Conservation (phyloP, 2,888 invertebrate species). For the Meiosimyza decipiens region DNA sequence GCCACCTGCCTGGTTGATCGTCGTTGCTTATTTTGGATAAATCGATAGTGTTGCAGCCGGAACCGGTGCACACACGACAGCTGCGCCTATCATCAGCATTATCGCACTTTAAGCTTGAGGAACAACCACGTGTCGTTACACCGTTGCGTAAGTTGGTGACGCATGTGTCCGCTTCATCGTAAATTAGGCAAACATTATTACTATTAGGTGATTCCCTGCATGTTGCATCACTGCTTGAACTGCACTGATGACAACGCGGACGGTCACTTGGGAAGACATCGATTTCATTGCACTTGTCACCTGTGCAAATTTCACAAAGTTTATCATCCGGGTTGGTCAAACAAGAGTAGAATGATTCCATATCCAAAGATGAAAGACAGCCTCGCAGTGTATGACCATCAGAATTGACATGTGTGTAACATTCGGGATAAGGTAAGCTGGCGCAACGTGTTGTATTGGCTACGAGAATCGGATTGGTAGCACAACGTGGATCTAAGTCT, state of each 20-base stretch:
- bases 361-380: constrained; percentile 51
- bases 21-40: constrained; percentile 48
- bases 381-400: constrained; percentile 57
- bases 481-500: constrained; percentile 53
- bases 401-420: constrained; percentile 54
- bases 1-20: constrained; percentile 61
- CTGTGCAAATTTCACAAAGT: constrained; percentile 53
- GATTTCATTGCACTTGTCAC: constrained; percentile 54
- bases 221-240: constrained; percentile 46
- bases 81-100: constrained; percentile 48
- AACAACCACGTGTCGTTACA: constrained; percentile 58
- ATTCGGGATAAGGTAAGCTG: constrained; percentile 55
- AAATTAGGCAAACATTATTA: constrained; percentile 54
- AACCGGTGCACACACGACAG: constrained; percentile 53
- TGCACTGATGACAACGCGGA: constrained; percentile 57
- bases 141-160: constrained; percentile 51
- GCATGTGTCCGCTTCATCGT: constrained; percentile 52
- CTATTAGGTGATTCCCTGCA: constrained; percentile 53
- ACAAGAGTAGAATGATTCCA: constrained; percentile 52
- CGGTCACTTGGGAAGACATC: constrained; percentile 54
- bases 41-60: constrained; percentile 56
- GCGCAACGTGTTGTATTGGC: constrained; percentile 47
- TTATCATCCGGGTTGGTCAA: constrained; percentile 45
- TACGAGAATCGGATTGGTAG: constrained; percentile 59
- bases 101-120: constrained; percentile 53